phyloP scores from a whole-genome alignment of 2,888 invertebrate species.

The Chrysina gloriosa region DNA sequence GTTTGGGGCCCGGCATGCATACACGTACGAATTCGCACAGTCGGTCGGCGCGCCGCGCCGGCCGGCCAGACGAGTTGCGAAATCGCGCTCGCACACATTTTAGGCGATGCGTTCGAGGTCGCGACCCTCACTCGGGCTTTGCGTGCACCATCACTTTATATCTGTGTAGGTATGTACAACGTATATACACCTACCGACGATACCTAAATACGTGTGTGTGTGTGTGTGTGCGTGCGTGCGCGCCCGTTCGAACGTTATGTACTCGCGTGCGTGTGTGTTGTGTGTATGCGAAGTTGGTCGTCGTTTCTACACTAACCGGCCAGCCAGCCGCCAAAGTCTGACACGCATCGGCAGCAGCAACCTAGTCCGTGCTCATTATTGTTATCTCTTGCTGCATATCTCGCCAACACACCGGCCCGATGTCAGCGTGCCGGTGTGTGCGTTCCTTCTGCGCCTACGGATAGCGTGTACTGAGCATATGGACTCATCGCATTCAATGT shows the following conservation, averaged over 20 bases:
- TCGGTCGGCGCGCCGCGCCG: slow-evolving; percentile 45
- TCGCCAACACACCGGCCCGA: slow-evolving; percentile 3
- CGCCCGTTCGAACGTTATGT: not conserved
- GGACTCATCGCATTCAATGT: no score
- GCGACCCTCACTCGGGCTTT: slow-evolving; percentile 48
- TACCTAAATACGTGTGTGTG: not conserved
- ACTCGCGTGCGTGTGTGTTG: no score
- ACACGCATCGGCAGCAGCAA: slow-evolving; percentile 9
- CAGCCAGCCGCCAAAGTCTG: slow-evolving; percentile 6
- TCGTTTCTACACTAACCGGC: not conserved
- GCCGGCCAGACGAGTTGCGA: slow-evolving; percentile 52
- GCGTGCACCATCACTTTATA: no score
- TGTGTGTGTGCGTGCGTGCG: not conserved
- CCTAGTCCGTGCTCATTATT: slow-evolving; percentile 22
- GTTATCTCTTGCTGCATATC: slow-evolving; percentile 17
- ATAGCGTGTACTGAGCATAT: no score
- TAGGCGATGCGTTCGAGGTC: slow-evolving; percentile 47
- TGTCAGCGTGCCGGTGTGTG: no score
- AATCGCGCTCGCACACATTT: slow-evolving; percentile 38
- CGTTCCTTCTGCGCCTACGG: no score
- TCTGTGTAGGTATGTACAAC: no score
- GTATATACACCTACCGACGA: not conserved
- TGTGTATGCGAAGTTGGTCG: not conserved
- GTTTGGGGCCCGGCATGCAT: slow-evolving; percentile 45
- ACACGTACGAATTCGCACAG: slow-evolving; percentile 46